These are phyloP conservation scores for Tachyglossus aculeatus DNA, from an alignment of 2,797 vertebrate species.

Conservation along the genomic window DNA sequence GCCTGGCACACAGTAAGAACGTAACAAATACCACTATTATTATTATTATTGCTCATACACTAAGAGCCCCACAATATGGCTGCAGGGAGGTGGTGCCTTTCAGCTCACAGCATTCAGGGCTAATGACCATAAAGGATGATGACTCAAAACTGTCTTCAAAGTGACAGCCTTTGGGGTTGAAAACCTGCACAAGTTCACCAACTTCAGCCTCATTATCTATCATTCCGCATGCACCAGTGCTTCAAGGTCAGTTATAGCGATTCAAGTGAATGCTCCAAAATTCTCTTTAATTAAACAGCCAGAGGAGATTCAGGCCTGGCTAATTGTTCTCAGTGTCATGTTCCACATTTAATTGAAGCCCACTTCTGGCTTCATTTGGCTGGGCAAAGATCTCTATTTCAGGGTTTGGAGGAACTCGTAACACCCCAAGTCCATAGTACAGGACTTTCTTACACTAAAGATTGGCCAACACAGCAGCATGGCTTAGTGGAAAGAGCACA, in stretches of 20 bases:
- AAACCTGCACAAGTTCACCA: neutral
- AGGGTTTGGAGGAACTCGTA: too few relatives aligned
- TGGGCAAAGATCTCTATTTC: too few relatives aligned
- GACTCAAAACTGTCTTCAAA: neutral
- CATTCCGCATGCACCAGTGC: accelerated
- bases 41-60: too few relatives aligned
- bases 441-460: too few relatives aligned
- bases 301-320: neutral
- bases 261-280: neutral
- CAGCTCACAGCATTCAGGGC: neutral
- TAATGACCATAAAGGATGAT: neutral
- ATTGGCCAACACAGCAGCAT: too few relatives aligned
- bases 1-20: too few relatives aligned
- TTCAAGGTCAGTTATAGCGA: neutral
- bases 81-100: accelerated
- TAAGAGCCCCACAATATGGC: accelerated
- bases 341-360: neutral
- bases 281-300: slow-evolving; percentile 16
- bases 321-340: slow-evolving; percentile 14
- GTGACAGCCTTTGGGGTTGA: neutral
- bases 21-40: too few relatives aligned
- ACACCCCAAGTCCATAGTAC: too few relatives aligned
- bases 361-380: too few relatives aligned
- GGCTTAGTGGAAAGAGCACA: too few relatives aligned
- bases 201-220: slow-evolving; percentile 18